These are phyloP conservation scores for Enteromius mattozi DNA, from an alignment of 2,797 vertebrate species.

Conservation along the genomic window DNA sequence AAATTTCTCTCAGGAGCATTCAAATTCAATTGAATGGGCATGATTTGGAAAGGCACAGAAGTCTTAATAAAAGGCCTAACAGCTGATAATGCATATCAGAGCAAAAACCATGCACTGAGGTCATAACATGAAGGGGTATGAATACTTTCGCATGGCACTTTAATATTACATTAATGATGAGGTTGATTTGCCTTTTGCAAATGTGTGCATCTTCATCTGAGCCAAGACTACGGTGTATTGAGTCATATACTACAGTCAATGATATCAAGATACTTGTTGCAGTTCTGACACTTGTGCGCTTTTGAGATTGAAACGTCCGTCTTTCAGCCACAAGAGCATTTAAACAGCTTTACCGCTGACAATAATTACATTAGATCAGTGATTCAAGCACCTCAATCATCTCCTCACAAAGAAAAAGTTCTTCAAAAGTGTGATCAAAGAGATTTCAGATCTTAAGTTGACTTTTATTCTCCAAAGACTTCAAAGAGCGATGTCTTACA, in stretches of 20 bases:
- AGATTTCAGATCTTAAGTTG: constrained; percentile 66
- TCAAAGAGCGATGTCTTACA: constrained; percentile 77
- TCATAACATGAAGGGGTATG: no score
- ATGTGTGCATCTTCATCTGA: background rate
- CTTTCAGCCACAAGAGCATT: constrained; percentile 8
- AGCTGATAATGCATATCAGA: no score
- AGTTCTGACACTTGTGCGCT: background rate
- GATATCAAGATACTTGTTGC: background rate
- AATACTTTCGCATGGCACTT: no score
- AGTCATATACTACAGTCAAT: constrained; percentile 11
- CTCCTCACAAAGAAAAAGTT: constrained; percentile 73
- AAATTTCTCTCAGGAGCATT: no score
- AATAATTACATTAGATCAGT: constrained; percentile 35
- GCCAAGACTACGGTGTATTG: background rate
- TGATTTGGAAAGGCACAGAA: no score
- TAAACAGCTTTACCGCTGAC: constrained; percentile 34
- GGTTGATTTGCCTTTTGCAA: background rate
- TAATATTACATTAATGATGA: background rate
- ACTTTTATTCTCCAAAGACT: constrained; percentile 69
- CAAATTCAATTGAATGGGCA: no score
- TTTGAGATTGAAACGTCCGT: background rate
- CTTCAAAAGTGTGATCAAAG: constrained; percentile 78
- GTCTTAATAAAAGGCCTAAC: no score
- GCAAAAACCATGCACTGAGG: no score
- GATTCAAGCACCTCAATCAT: constrained; percentile 47